phyloP scores from a whole-genome alignment of 2,888 invertebrate genomes.

The Ichneumon xanthorius region DNA sequence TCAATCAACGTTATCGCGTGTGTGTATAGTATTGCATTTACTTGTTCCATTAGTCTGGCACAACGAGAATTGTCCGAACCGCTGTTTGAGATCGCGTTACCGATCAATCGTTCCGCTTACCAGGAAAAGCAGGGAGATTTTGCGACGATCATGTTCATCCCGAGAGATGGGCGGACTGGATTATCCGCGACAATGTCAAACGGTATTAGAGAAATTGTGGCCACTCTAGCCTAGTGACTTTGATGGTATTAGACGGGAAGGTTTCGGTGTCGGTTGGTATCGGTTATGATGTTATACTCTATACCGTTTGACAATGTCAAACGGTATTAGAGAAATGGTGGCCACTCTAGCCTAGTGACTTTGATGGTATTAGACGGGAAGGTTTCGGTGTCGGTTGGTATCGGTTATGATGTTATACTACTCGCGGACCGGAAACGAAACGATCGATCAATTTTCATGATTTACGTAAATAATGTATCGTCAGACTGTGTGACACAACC shows the following conservation, averaged over 20 bases:
- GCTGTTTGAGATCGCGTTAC: background rate
- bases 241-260: slow-evolving; percentile 36
- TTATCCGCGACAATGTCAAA: slow-evolving; percentile 56
- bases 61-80: background rate
- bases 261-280: background rate
- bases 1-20: background rate
- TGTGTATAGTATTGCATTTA: background rate
- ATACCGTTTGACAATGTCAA: slow-evolving; percentile 36
- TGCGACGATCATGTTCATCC: slow-evolving; percentile 1
- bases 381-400: background rate
- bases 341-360: background rate
- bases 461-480: too few species aligned
- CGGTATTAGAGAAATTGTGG: slow-evolving; percentile 56
- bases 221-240: background rate
- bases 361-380: slow-evolving; percentile 39
- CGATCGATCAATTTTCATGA: background rate
- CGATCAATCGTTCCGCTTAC: background rate
- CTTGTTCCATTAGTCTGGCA: background rate
- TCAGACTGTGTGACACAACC: too few species aligned
- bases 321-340: slow-evolving; percentile 57
- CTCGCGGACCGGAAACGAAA: background rate
- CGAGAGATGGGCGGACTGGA: slow-evolving; percentile 43
- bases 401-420: background rate
- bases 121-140: background rate
- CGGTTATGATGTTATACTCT: too few species aligned